phyloP scores from a whole-genome alignment of 2,797 vertebrate genomes.

The Novumbra hubbsi region DNA sequence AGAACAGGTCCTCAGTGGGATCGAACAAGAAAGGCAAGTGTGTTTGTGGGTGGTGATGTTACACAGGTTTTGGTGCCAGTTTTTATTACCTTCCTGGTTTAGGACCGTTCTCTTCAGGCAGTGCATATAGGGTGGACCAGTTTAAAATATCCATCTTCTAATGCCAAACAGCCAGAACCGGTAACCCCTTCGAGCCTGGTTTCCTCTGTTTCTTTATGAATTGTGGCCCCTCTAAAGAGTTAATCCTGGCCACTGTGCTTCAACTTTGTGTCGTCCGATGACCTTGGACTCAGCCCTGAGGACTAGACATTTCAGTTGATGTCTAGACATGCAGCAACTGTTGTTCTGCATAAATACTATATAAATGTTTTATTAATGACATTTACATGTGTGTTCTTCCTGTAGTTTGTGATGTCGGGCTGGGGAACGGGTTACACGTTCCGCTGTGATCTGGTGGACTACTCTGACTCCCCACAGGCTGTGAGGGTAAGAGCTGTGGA shows the following conservation, averaged over 20 bases:
- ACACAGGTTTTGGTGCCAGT: neutral
- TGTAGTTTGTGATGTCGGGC: conserved; percentile 94
- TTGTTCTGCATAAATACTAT: neutral
- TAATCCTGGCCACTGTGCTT: no score
- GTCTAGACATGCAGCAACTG: neutral
- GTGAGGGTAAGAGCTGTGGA: conserved; percentile 80
- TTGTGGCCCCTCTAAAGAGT: no score
- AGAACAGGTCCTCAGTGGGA: neutral
- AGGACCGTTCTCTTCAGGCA: no score
- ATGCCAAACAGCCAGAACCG: no score
- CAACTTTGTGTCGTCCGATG: no score
- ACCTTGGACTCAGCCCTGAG: neutral
- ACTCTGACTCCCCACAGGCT: conserved; percentile 83
- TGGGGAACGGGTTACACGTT: conserved; percentile 96
- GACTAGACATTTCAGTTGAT: neutral
- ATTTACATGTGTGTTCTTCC: neutral
- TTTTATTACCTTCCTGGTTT: no score
- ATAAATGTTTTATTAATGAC: neutral
- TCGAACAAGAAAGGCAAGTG: conserved; percentile 37
- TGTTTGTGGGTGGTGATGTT: neutral
- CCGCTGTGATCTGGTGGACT: conserved; percentile 89
- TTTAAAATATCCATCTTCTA: no score
- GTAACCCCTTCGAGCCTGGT: no score
- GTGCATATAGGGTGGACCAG: no score
- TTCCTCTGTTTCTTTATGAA: no score